phyloP scores from a whole-genome alignment of 23 tunicate species.

The Aplidium turbinatum region DNA sequence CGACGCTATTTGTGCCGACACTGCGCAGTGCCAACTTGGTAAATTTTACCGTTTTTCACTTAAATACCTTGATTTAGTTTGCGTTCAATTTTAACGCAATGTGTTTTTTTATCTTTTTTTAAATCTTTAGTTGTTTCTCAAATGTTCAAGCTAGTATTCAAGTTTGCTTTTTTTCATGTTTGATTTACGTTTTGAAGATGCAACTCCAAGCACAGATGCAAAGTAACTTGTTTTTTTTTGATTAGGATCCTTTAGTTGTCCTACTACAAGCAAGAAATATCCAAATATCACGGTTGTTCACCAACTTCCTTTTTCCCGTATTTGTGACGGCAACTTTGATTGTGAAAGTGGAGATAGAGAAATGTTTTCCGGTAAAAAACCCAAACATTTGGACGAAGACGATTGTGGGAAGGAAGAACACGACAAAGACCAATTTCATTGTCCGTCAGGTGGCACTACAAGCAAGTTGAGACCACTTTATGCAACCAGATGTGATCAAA shows the following conservation, averaged over 20 bases:
- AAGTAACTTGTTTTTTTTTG: too few relatives aligned
- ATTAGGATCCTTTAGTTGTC: too few relatives aligned
- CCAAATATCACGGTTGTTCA: neutral
- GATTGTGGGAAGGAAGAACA: neutral
- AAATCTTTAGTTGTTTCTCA: too few relatives aligned
- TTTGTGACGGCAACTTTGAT: slow-evolving; percentile 26
- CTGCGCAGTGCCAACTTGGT: slow-evolving; percentile 4
- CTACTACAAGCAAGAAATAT: too few relatives aligned
- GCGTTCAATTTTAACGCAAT: too few relatives aligned
- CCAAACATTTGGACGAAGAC: slow-evolving; percentile 29
- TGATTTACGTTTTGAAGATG: too few relatives aligned
- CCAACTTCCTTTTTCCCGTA: slow-evolving; percentile 5
- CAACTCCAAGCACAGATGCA: too few relatives aligned
- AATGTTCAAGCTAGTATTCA: too few relatives aligned
- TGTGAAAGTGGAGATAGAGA: neutral
- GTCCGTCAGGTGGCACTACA: slow-evolving; percentile 24
- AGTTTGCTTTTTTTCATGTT: too few relatives aligned
- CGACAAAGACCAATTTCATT: neutral
- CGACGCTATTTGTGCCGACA: slow-evolving; percentile 33
- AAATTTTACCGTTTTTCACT: neutral
- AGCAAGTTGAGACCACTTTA: slow-evolving; percentile 11
- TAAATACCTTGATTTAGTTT: too few relatives aligned
- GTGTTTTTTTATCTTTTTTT: too few relatives aligned
- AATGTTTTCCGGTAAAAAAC: too few relatives aligned
- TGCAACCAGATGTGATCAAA: slow-evolving; percentile 29